These are phyloP conservation scores for Cacoxenus indagator DNA, from an alignment of 2,888 invertebrate genomes.

Conservation along the genomic window DNA sequence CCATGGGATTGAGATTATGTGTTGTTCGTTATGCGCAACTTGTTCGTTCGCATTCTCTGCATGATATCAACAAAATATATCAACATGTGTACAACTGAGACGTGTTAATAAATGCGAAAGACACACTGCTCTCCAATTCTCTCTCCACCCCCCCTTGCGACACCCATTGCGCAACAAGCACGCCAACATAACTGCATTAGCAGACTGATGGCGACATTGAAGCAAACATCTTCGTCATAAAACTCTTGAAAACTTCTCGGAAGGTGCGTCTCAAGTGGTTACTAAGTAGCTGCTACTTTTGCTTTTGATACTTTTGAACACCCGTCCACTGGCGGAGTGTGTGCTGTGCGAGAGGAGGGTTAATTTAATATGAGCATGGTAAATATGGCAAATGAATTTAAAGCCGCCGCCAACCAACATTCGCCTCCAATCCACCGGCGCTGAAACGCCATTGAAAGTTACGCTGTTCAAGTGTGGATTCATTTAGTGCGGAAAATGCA, in stretches of 20 bases:
- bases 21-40: neutral
- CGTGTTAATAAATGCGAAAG: conserved; percentile 56
- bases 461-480: neutral
- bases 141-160: conserved; percentile 8
- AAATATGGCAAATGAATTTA: conserved; percentile 8
- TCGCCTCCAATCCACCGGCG: neutral
- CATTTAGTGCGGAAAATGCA: conserved; percentile 43
- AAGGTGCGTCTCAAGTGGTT: conserved; percentile 59
- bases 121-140: neutral
- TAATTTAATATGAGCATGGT: conserved; percentile 25
- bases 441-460: neutral
- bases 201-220: conserved; percentile 36
- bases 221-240: conserved; percentile 27
- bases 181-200: conserved; percentile 14
- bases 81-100: conserved; percentile 34
- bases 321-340: too few species aligned
- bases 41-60: neutral
- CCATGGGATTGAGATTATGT: conserved; percentile 49
- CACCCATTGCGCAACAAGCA: neutral
- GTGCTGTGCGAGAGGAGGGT: conserved; percentile 10
- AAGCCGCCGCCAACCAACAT: neutral
- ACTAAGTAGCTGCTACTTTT: conserved; percentile 33
- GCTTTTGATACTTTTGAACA: conserved; percentile 39
- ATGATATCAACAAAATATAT: neutral
- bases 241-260: conserved; percentile 20